phyloP scores from a whole-genome alignment of 2,113 vertebrate genomes.

The Deroptyus accipitrinus region DNA sequence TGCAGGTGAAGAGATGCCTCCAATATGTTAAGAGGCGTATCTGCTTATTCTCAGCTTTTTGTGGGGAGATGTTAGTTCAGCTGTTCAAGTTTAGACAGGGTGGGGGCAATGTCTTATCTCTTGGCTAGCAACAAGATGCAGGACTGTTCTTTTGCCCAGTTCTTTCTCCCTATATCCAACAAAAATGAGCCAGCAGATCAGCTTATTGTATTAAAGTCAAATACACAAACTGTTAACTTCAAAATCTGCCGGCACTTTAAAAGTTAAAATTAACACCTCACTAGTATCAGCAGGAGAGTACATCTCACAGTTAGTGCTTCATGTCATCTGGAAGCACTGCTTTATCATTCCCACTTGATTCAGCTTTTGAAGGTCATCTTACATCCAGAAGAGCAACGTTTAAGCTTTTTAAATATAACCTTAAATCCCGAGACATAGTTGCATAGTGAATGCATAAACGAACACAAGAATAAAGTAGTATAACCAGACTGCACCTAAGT shows the following conservation, averaged over 20 bases:
- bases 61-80: background rate
- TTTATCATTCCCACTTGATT: background rate
- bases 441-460: background rate
- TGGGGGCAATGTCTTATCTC: background rate
- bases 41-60: background rate
- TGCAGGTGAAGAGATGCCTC: background rate
- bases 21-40: background rate
- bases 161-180: background rate
- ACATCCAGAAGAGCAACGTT: background rate
- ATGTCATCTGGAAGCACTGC: background rate
- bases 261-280: conserved; percentile 3
- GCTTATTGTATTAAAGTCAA: background rate
- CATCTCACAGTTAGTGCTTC: background rate
- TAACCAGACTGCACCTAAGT: background rate
- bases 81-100: background rate
- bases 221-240: background rate
- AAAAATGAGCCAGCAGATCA: background rate
- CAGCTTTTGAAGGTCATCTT: conserved; percentile 49
- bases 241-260: background rate
- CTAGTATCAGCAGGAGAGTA: background rate
- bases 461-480: background rate
- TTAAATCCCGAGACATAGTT: background rate
- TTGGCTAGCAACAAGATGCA: background rate
- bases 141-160: background rate
- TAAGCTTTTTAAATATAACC: background rate